Evolutionary conservation across 2,888 invertebrate species (phyloP).

Genomic region (Melipona beecheii): DNA sequence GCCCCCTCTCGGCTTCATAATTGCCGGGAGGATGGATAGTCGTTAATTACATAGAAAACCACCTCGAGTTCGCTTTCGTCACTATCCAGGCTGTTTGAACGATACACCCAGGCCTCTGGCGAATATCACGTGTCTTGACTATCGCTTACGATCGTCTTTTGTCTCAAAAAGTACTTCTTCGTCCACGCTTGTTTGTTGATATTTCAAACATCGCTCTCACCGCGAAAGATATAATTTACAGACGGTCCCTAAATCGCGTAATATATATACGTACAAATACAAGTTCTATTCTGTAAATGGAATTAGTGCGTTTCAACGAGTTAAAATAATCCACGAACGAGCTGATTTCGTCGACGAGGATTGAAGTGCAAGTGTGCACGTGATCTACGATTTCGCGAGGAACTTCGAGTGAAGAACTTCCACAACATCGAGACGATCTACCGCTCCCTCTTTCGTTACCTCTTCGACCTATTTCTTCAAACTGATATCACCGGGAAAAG

Average conservation of each 20-base stretch:
- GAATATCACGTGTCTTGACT: background rate
- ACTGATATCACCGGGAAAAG: slow-evolving; percentile 1
- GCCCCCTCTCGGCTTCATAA: slow-evolving; percentile 30
- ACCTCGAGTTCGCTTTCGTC: slow-evolving; percentile 31
- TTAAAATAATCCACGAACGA: background rate
- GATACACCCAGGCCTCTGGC: background rate
- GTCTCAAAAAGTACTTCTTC: no score
- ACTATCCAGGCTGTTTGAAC: slow-evolving; percentile 30
- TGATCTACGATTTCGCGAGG: slow-evolving; percentile 4
- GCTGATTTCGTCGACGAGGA: background rate
- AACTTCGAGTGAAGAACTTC: background rate
- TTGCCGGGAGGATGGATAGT: slow-evolving; percentile 47
- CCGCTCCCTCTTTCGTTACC: slow-evolving; percentile 13
- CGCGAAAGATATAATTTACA: no score
- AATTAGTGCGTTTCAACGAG: background rate
- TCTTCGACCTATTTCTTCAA: slow-evolving; percentile 35
- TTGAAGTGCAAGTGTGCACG: background rate
- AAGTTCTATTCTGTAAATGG: background rate
- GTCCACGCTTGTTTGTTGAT: no score
- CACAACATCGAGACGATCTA: background rate
- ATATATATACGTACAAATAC: background rate
- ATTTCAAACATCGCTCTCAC: no score
- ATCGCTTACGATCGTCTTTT: background rate
- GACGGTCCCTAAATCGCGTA: background rate
- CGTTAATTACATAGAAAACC: slow-evolving; percentile 61